Percentiles rank a stretch among this genome's conserved stretches.
phyloP scores from a whole-genome alignment of 2,113 vertebrate species.

The Pseudopodoces humilis region DNA sequence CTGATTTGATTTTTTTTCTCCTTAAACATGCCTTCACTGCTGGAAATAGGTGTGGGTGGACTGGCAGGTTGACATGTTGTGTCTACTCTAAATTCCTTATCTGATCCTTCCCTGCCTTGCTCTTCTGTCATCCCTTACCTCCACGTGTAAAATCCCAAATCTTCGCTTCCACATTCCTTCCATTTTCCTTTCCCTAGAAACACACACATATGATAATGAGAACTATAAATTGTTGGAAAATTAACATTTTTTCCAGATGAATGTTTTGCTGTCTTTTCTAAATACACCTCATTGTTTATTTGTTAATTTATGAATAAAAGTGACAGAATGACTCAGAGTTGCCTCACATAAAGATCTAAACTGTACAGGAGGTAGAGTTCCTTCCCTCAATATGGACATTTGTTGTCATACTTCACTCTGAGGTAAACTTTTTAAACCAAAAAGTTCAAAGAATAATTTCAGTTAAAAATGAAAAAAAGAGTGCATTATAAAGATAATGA shows the following conservation, averaged over 20 bases:
- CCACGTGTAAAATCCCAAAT: neutral
- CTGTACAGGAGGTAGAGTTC: neutral
- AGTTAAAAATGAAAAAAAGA: neutral
- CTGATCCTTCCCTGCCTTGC: neutral
- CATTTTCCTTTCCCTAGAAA: neutral
- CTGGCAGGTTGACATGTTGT: neutral
- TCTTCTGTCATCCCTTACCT: neutral
- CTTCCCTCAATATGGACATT: neutral
- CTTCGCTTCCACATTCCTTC: neutral
- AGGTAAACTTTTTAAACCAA: neutral
- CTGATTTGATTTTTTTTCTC: neutral
- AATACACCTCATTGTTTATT: neutral
- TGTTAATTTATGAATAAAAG: neutral
- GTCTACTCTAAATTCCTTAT: neutral
- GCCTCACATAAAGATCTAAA: neutral
- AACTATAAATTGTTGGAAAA: neutral
- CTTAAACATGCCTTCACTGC: neutral
- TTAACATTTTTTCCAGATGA: neutral
- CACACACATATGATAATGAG: neutral
- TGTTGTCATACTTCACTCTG: neutral
- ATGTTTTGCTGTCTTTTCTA: neutral
- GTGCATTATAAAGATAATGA: neutral
- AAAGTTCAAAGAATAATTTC: neutral
- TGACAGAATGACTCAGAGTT: neutral
- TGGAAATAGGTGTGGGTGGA: neutral